phyloP scores from a whole-genome alignment of 2,888 invertebrate species.

The Paralinhomoeus sp. region DNA sequence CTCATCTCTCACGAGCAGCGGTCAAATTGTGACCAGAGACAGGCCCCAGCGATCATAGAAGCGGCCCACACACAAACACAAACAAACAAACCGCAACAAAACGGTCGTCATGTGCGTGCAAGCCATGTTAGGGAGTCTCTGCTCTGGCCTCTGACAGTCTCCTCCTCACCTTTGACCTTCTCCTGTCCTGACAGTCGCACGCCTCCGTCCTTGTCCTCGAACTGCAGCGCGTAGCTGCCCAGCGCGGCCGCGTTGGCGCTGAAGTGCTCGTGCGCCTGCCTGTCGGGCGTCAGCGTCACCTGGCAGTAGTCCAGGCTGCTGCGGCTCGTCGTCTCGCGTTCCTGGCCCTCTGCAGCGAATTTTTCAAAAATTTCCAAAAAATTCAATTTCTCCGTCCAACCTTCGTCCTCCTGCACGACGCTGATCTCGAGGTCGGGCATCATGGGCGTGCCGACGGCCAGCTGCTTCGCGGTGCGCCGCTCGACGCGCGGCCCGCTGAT shows the following conservation, averaged over 20 bases:
- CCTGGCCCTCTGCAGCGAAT: background rate
- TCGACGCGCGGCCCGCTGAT: conserved; percentile 47
- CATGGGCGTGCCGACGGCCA: conserved; percentile 60
- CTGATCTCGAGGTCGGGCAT: conserved; percentile 58
- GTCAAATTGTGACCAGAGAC: no score
- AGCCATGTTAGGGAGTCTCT: no score
- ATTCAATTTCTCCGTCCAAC: no score
- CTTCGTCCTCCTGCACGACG: conserved; percentile 20
- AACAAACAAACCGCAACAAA: no score
- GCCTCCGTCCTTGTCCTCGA: conserved; percentile 60
- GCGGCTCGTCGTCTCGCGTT: conserved; percentile 19
- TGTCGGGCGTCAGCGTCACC: conserved; percentile 71
- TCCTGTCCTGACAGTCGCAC: conserved; percentile 22
- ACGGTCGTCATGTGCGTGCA: no score
- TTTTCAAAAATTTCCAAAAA: no score
- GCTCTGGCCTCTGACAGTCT: no score
- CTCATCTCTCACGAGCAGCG: no score
- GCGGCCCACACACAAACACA: no score
- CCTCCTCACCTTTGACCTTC: background rate
- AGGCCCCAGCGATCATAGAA: no score
- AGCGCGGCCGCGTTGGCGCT: conserved; percentile 52
- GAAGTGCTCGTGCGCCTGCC: conserved; percentile 78
- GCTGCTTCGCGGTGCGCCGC: conserved; percentile 60
- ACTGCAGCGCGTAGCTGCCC: conserved; percentile 48
- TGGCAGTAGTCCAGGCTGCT: conserved; percentile 73